Evolutionary conservation across 2,797 vertebrate species (phyloP), one percentile per base, ranked within the genome.

Genomic region (Geotrypetes seraphini): DNA sequence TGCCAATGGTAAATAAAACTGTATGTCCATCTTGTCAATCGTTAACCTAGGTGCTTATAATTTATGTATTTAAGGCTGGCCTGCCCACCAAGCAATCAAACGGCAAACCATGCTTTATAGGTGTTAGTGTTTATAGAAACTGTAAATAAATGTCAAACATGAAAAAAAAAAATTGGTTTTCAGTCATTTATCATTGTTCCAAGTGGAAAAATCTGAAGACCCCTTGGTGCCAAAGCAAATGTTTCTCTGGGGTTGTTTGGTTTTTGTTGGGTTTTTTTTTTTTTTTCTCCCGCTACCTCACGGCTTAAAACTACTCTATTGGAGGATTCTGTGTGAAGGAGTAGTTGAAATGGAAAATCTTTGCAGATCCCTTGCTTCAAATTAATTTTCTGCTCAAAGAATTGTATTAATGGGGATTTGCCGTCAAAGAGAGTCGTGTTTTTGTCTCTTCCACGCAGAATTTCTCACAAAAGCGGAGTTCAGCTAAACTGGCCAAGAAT

Each of bases 81-180:
- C 65, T 68, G 50, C 35, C 62, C 19, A 11, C 63, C 47, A 57
- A 54, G 63, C 66, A 69, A 68, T 57, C 70, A 73, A 76, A 79
- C 42, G 61, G 73, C 63, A 65, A 75, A 65, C 54, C 53, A 54
- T 64, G 66, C 73, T 82, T 73, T 79, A 73, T 79, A 75, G 64
- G 78, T 84, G 81, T 83, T 77, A 79, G 78, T 83, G 83, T 86
- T 88, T 84, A 85, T 82, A 84, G 40, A 78, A 83, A 79, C 60
- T 65, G 65, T 77, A 81, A 82, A 75, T 72, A 80, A 72, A 81
- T 73, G 68, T 82, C 69, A 84, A 81, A 84, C 64, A 73, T n/a
- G n/a, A n/a, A 41, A 19, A 29, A 55, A 70, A 74, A 78, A 79
- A 82, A 72, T 61, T 63, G 66, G 39, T 55, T 66, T 74, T 73